phyloP scores from a whole-genome alignment of 2,888 invertebrate species.

The Nycteola revayana region DNA sequence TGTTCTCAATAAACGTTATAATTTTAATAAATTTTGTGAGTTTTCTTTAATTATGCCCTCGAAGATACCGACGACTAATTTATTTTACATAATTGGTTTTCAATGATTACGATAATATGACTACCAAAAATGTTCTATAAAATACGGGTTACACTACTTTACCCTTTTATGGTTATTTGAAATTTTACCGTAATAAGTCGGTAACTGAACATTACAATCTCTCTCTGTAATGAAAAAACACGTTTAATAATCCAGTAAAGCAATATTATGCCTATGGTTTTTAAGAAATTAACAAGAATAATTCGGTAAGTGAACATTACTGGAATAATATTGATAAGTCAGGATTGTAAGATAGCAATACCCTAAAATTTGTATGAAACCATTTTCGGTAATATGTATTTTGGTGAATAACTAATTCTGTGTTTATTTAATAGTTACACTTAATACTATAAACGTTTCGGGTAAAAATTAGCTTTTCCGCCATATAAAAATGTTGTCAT shows the following conservation, averaged over 20 bases:
- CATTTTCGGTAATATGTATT: conserved; percentile 7
- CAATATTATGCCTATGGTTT: conserved; percentile 2
- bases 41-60: conserved; percentile 1
- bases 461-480: conserved; percentile 5
- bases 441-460: conserved; percentile 1
- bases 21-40: conserved; percentile 3
- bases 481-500: conserved; percentile 4
- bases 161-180: conserved; percentile 7
- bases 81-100: conserved; percentile 6
- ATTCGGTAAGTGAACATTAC: conserved; percentile 9
- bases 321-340: conserved; percentile 7
- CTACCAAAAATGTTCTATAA: conserved; percentile 2
- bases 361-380: conserved; percentile 2
- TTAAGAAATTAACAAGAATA: conserved; percentile 6
- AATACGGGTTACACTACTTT: conserved; percentile 7
- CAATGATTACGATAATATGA: conserved; percentile 3
- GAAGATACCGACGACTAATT: conserved; percentile 2
- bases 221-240: conserved; percentile 5
- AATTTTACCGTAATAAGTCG: conserved; percentile 7
- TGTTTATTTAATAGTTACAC: conserved; percentile 2
- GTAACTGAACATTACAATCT: conserved; percentile 11
- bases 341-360: conserved; percentile 3
- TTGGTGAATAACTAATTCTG: conserved; percentile 8
- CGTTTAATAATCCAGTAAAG: conserved; percentile 7
- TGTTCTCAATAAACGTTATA: conserved; percentile 4